Evolutionary conservation across 2,113 vertebrate genomes (phyloP).

Genomic region (Phyllostomus discolor): DNA sequence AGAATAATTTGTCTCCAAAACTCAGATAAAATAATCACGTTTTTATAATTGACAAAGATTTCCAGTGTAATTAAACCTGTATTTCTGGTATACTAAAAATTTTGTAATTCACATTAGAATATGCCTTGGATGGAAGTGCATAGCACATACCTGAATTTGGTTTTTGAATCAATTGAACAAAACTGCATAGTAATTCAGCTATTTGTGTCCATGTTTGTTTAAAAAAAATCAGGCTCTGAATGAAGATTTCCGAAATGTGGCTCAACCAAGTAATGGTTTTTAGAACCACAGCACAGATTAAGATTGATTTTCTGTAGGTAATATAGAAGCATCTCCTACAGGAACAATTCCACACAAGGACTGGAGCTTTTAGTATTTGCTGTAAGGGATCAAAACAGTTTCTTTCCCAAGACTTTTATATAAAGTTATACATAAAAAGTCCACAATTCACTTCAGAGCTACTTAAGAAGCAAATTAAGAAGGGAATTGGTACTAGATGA

Average conservation of each 20-base stretch:
- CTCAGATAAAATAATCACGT: neutral
- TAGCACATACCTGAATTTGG: neutral
- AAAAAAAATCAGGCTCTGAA: neutral
- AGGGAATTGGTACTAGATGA: neutral
- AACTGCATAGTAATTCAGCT: neutral
- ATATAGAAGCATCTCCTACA: neutral
- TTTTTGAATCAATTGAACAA: conserved; percentile 1
- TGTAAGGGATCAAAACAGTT: neutral
- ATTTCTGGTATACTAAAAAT: neutral
- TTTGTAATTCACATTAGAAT: neutral
- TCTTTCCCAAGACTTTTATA: neutral
- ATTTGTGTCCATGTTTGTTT: conserved; percentile 5
- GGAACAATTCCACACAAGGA: neutral
- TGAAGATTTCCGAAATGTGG: conserved; percentile 10
- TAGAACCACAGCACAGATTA: neutral
- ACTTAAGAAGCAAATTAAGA: neutral
- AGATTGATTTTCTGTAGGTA: neutral
- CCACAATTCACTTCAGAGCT: neutral
- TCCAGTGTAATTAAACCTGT: neutral
- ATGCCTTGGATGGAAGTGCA: neutral
- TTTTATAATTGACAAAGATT: neutral
- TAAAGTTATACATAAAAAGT: neutral
- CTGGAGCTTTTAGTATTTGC: neutral
- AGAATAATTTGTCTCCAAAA: neutral
- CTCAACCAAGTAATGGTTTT: neutral